Conservation (phyloP, 2,797 vertebrate genomes). For the Loriculus beryllinus region DNA sequence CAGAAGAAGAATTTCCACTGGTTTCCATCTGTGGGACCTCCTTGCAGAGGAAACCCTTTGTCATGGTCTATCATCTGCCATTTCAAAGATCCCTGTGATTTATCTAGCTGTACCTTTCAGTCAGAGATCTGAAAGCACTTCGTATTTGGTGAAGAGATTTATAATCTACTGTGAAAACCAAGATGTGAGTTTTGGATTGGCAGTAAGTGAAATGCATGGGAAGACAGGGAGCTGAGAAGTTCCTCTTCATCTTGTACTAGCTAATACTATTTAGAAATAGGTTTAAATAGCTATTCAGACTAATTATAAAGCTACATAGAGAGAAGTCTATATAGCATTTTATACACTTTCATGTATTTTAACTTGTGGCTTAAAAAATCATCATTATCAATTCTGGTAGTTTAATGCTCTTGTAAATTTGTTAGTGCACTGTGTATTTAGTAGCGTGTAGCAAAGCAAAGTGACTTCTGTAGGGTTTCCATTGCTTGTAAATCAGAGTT, state of each 20-base stretch:
- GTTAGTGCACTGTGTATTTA: background rate
- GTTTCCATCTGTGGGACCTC: background rate
- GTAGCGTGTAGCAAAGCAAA: background rate
- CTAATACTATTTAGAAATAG: background rate
- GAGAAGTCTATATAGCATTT: background rate
- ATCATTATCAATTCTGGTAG: background rate
- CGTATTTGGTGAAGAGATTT: background rate
- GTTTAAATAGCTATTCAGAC: background rate
- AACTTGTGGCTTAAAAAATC: background rate
- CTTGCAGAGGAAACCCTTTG: background rate
- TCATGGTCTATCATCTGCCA: background rate
- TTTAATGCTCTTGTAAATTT: background rate
- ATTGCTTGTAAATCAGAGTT: background rate
- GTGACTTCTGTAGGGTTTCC: background rate
- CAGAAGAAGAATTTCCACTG: background rate
- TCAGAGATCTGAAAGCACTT: background rate
- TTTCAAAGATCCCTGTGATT: background rate
- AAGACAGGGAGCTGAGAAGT: background rate
- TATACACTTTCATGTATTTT: background rate
- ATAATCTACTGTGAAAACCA: background rate
- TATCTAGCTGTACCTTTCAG: background rate
- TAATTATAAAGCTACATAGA: background rate
- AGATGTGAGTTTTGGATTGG: background rate
- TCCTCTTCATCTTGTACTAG: background rate
- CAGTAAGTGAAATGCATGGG: background rate